Evolutionary conservation across 2,113 vertebrate genomes (phyloP), one percentile per base, ranked within the genome.

Genomic region (Monopterus albus): DNA sequence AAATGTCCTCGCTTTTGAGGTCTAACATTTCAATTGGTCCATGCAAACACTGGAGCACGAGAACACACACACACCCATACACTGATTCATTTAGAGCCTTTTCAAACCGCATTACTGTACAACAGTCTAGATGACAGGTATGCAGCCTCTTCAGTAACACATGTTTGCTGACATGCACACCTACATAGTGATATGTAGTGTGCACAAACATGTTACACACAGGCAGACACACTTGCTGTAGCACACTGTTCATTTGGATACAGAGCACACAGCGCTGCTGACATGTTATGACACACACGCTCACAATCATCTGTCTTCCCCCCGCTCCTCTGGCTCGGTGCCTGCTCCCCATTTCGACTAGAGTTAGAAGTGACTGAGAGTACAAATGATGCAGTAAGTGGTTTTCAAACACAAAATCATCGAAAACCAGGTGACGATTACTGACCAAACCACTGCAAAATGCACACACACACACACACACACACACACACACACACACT

Each of bases 401-500:
- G 56, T 79, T 79, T 76, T 31, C 64, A 67, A 73, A 64, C 72
- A 45, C 5, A 3, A 83, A 72, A 70, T 72, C 75, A 29, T 58
- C 46, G 57, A 29, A 25, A 68, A 21, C 69, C 29, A 36, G 40
- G 82, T 29, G 81, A 82, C 55, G 83, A 84, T 78, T 78, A 74
- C 43, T 36, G 11, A 58, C 8, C 59, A 78, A 75, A 70, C 55
- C 62, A 39, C 75, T 25, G 43, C 65, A 78, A 61, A 77, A 42
- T 15, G 40, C 45, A 52, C 10, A 60, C 60, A 10, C 38, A 8
- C n/a, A n/a, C 45, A 52, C 10, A 60, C 60, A 10, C 38, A 8
- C 45, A 52, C 10, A 60, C 60, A 10, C 38, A 8, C 45, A 52
- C 10, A 60, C 60, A 10, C 38, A 8, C 43, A 4, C 31, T 62